Evolutionary conservation across 2,113 vertebrate species (phyloP), one percentile per base, ranked within the genome.

Genomic region (Sprattus sprattus): DNA sequence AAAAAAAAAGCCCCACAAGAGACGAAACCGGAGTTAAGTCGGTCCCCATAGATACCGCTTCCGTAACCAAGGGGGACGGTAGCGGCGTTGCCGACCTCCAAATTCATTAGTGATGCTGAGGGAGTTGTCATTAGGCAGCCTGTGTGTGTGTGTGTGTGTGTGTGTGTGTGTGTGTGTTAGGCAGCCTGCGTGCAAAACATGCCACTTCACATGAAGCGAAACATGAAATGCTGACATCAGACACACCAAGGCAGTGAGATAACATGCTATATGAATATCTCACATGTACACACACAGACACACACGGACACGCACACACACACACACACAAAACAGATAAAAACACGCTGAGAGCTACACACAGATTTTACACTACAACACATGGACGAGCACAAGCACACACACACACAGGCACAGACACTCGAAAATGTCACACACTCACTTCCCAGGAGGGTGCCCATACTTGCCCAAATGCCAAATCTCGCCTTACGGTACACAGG

Each of bases 21-120:
- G 11, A 71, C 7, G 13, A 78, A 39, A 15, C 28, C 11, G 71
- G 71, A 7, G 28, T 39, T 13, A 39, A 39, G 32, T 78, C 28
- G 32, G 11, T 78, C 71, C 71, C 71, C 71, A 39, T 78, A 78
- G 71, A 78, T 78, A 78, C 71, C 28, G 71, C 25, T 39, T 78
- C 28, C 28, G 64, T 71, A 71, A 71, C 64, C 64, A 71, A 11
- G 64, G 64, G 22, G n/a, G 64, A 71, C 25, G 64, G 1, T 9
- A 71, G 64, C 15, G 64, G 64, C 64, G n/a, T 71, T 71, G 64
- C n/a, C 64, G 71, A 78, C 71, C 71, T 78, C 71, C 71, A 39
- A 44, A 78, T 78, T 78, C 71, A 78, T 78, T 39, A 78, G 71
- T 78, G 71, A 78, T 13, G 64, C 64, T 32, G 71, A 18, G 71